Evolutionary conservation across 2,113 vertebrate species (phyloP).

Genomic region (Petaurus breviceps): DNA sequence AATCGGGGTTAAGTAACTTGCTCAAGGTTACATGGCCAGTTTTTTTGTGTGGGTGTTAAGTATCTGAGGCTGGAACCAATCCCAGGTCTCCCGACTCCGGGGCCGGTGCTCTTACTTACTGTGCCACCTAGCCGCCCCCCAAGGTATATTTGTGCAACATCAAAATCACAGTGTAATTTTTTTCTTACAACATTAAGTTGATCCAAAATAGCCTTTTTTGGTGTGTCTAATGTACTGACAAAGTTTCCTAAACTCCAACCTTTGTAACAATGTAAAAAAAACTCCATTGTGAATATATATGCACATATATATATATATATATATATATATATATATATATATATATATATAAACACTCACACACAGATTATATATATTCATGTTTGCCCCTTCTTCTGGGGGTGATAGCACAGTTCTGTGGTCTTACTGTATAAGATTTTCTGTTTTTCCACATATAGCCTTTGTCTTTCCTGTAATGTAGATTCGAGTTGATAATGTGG

Average conservation of each 20-base stretch:
- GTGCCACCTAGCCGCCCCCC: too few relatives aligned
- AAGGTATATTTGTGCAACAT: not conserved
- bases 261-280: not conserved
- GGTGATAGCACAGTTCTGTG: not conserved
- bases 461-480: not conserved
- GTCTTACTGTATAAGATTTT: not conserved
- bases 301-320: not conserved
- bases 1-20: too few relatives aligned
- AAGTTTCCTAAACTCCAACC: not conserved
- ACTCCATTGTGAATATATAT: not conserved
- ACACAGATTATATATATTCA: not conserved
- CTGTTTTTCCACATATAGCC: not conserved
- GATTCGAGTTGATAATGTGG: not conserved
- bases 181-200: not conserved
- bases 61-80: too few relatives aligned
- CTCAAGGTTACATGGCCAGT: too few relatives aligned
- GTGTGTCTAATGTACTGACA: not conserved
- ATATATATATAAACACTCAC: rapidly evolving
- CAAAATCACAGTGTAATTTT: not conserved
- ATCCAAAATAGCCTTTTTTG: not conserved
- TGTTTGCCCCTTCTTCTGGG: not conserved
- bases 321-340: not conserved
- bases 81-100: too few relatives aligned
- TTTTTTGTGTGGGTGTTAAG: too few relatives aligned
- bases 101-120: too few relatives aligned